Percentiles rank a stretch among this genome's conserved stretches.
Evolutionary conservation across 2,113 vertebrate genomes (phyloP).

Genomic region (Poeciliopsis occidentalis): DNA sequence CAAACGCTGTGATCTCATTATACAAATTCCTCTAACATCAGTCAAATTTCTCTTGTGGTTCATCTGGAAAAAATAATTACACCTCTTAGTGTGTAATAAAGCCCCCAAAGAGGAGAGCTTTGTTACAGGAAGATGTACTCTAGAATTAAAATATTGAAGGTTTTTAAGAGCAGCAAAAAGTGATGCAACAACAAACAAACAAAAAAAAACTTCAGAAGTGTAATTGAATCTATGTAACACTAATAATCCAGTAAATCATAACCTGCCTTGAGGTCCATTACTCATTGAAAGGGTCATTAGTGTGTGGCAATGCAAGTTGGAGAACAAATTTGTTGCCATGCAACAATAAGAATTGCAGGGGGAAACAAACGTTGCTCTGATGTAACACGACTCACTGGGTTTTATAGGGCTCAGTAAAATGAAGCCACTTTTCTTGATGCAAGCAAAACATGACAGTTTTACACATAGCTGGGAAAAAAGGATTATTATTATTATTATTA

Average conservation of each 20-base stretch:
- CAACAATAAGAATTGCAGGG: conserved; percentile 32
- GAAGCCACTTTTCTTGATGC: conserved; percentile 2
- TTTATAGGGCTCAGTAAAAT: conserved; percentile 4
- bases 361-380: conserved; percentile 5
- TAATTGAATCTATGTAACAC: conserved; percentile 11
- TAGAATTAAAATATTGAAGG: neutral
- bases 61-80: too few species aligned
- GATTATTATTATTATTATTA: neutral
- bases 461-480: neutral
- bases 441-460: conserved; percentile 10
- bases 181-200: neutral
- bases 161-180: neutral
- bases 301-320: conserved; percentile 6
- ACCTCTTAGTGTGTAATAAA: too few species aligned
- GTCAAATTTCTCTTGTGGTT: too few species aligned
- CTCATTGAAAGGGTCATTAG: conserved; percentile 18
- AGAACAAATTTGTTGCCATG: conserved; percentile 51
- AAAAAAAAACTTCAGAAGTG: neutral
- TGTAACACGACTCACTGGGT: conserved; percentile 26
- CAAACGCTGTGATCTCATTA: too few species aligned
- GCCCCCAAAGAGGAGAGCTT: neutral
- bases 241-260: conserved; percentile 24
- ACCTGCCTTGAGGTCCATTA: conserved; percentile 23
- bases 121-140: neutral
- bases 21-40: too few species aligned